Evolutionary conservation across 2,797 vertebrate genomes (phyloP).

Genomic region (Prunella strophiata): DNA sequence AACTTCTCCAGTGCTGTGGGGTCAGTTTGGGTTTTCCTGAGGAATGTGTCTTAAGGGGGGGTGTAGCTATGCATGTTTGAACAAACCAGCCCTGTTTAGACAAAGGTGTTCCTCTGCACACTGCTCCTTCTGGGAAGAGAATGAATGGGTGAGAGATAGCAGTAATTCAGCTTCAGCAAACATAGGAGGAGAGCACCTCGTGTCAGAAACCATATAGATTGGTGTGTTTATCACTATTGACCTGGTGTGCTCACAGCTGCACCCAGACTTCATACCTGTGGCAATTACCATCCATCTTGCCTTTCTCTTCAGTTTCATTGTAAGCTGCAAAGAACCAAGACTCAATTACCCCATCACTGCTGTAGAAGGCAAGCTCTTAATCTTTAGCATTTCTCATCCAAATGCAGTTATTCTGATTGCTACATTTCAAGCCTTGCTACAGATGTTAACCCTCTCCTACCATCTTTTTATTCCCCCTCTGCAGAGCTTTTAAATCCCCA

Average conservation of each 20-base stretch:
- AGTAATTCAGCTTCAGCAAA: neutral
- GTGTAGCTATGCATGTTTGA: neutral
- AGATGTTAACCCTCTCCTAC: neutral
- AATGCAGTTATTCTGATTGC: neutral
- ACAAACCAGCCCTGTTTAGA: neutral
- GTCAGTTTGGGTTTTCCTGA: neutral
- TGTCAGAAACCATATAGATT: neutral
- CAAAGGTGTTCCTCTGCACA: neutral
- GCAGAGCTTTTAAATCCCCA: neutral
- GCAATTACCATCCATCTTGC: neutral
- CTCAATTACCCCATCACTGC: neutral
- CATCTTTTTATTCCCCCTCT: neutral
- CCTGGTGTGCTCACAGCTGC: neutral
- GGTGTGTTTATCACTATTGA: conserved; percentile 1
- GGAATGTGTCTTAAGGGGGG: rapidly evolving
- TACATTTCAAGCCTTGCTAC: neutral
- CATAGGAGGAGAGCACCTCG: rapidly evolving
- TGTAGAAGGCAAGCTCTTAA: neutral
- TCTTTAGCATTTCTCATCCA: conserved; percentile 10
- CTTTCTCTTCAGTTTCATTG: neutral
- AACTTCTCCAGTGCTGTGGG: neutral
- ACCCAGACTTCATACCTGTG: neutral
- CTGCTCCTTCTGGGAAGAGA: neutral
- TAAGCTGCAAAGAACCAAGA: neutral
- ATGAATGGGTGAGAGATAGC: neutral